Evolutionary conservation across 1,140 invertebrate genomes (phyloP).

Genomic region (Drosophila hydei): DNA sequence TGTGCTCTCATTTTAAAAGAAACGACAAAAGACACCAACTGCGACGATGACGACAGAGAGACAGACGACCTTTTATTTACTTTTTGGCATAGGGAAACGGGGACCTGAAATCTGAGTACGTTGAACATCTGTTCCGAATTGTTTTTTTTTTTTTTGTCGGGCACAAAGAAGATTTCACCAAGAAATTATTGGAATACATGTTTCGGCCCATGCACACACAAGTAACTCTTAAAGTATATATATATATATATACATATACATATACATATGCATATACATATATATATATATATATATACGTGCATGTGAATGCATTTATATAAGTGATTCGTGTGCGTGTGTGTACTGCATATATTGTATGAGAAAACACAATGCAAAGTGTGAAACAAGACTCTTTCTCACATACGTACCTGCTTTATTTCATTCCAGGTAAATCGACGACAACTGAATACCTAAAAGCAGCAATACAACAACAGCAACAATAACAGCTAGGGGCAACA

Average conservation of each 20-base stretch:
- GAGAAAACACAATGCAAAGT: conserved; percentile 70
- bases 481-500: conserved; percentile 42
- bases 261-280: not conserved
- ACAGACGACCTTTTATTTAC: conserved; percentile 60
- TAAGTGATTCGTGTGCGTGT: conserved; percentile 24
- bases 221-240: conserved; percentile 12
- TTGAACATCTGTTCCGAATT: conserved; percentile 69
- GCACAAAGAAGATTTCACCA: conserved; percentile 59
- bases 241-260: not conserved
- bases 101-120: conserved; percentile 70
- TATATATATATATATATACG: conserved; percentile 11
- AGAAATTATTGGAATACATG: conserved; percentile 50
- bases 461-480: conserved; percentile 34
- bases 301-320: conserved; percentile 42
- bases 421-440: conserved; percentile 80
- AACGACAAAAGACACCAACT: conserved; percentile 45
- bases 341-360: conserved; percentile 26
- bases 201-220: conserved; percentile 38
- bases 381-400: conserved; percentile 82
- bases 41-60: conserved; percentile 6
- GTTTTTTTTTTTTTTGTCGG: conserved; percentile 35
- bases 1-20: conserved; percentile 66
- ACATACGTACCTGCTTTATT: conserved; percentile 77
- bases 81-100: conserved; percentile 41
- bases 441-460: conserved; percentile 77